Evolutionary conservation across 2,888 invertebrate genomes (phyloP), one percentile per base, ranked within the genome.

Genomic region (Aphidoletes aphidimyza): DNA sequence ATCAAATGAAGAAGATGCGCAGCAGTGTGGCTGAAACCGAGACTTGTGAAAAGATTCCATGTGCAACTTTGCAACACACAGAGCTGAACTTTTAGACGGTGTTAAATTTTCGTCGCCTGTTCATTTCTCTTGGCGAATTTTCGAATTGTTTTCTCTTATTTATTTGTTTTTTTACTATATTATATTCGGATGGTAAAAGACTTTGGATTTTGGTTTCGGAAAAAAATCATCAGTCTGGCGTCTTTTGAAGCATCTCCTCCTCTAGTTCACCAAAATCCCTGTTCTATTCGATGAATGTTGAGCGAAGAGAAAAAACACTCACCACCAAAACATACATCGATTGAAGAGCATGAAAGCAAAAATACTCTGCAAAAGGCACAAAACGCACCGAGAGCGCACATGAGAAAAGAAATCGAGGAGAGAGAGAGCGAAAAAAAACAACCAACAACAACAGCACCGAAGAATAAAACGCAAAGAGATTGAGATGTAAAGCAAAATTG

Each of bases 401-500:
- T 39, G n/a, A 84, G 47, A 84, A 47, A 59, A 84, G 36, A 69
- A 69, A 22, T 47, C n/a, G n/a, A n/a, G n/a, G n/a, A n/a, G n/a
- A n/a, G n/a, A n/a, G n/a, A n/a, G n/a, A n/a, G n/a, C n/a, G n/a
- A n/a, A 54, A 54, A 22, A 54, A 22, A 9, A 54, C 3, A 39
- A 22, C 6, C n/a, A 54, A 19, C 22, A 22, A 22, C 54, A 22
- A 54, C 22, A 3, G 54, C 83, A 83, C 47, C 54, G 39, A 83
- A 85, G 54, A 83, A 83, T 84, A 85, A 47, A 85, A 83, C 54
- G 83, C 39, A 89, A 89, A 89, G 89, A 90, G 90, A 90, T 90
- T 90, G 90, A 90, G 90, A 90, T 90, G 90, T 90, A 90, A 90
- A 90, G 90, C 89, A 89, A 89, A 90, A 90, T 90, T 90, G 90